Conservation (phyloP, 1,140 invertebrate genomes). For the Alviniconcha marisindica region DNA sequence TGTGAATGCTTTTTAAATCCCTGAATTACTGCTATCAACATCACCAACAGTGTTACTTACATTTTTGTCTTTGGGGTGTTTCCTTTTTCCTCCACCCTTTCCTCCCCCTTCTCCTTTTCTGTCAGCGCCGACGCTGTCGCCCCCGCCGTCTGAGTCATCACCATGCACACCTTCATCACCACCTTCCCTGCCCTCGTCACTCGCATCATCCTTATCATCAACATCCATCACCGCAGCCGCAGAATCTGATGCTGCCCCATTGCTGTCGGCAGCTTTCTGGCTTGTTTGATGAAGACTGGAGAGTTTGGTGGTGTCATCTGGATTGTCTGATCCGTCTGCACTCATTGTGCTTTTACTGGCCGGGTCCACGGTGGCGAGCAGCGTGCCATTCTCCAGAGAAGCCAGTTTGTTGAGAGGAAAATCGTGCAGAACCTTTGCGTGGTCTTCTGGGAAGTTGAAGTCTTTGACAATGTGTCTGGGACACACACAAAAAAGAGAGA, state of each 20-base stretch:
- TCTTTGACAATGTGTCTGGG: conserved; percentile 1
- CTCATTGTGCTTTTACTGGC: too few species aligned
- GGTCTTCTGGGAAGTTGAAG: conserved; percentile 32
- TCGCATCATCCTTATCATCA: neutral
- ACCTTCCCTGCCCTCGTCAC: neutral
- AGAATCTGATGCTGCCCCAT: neutral
- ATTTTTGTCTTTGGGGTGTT: too few species aligned
- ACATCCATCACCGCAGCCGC: neutral
- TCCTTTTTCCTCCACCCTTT: neutral
- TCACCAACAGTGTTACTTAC: too few species aligned
- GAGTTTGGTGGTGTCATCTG: neutral
- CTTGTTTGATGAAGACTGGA: neutral
- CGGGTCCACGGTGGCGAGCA: neutral
- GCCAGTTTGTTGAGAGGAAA: conserved; percentile 37
- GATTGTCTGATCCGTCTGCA: neutral
- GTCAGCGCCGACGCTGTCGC: too few species aligned
- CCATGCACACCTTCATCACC: neutral
- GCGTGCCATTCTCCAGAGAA: neutral
- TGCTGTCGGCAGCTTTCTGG: neutral
- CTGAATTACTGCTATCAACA: too few species aligned
- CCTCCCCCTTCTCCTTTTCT: neutral
- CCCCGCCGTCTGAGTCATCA: too few species aligned
- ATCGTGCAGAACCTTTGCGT: neutral
- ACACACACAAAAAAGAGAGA: neutral
- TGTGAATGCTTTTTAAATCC: too few species aligned